Conservation (phyloP, 2,888 invertebrate genomes). For the Salticus scenicus region DNA sequence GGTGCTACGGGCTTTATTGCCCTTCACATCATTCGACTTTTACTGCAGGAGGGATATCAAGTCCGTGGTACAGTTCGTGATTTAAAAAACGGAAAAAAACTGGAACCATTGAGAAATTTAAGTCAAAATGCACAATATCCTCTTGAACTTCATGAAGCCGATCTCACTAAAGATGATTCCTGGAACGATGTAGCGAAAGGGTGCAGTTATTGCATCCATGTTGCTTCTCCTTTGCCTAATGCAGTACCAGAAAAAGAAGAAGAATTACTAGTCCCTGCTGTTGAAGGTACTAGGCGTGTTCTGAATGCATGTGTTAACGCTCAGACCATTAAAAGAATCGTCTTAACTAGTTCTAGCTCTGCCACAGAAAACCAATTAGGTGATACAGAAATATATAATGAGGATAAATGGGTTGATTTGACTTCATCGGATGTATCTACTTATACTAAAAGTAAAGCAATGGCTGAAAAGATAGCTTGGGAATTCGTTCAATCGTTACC, state of each 20-base stretch:
- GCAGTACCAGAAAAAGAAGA: conserved; percentile 74
- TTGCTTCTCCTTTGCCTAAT: conserved; percentile 76
- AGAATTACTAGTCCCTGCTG: conserved; percentile 77
- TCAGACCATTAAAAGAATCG: conserved; percentile 77
- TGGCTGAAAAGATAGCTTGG: conserved; percentile 78
- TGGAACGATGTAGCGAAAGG: conserved; percentile 76
- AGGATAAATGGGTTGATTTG: conserved; percentile 75
- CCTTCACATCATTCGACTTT: conserved; percentile 77
- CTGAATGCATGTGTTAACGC: conserved; percentile 76
- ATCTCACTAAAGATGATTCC: conserved; percentile 76
- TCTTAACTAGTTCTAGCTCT: conserved; percentile 78
- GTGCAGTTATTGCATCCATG: conserved; percentile 76
- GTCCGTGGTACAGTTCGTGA: conserved; percentile 78
- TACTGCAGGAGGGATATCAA: conserved; percentile 77
- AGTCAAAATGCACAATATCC: conserved; percentile 76
- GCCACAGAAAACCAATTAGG: conserved; percentile 74
- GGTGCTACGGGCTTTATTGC: too few relatives aligned
- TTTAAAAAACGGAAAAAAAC: conserved; percentile 75
- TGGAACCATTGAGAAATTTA: conserved; percentile 74
- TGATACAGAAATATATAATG: conserved; percentile 73
- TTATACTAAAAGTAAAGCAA: conserved; percentile 77
- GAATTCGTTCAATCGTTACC: conserved; percentile 76
- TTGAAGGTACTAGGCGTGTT: conserved; percentile 77
- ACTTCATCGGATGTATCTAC: conserved; percentile 73
- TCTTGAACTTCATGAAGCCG: conserved; percentile 78